Conservation (phyloP, 53 echinoderm and acorn worm genomes). For the Zoroaster sp. region DNA sequence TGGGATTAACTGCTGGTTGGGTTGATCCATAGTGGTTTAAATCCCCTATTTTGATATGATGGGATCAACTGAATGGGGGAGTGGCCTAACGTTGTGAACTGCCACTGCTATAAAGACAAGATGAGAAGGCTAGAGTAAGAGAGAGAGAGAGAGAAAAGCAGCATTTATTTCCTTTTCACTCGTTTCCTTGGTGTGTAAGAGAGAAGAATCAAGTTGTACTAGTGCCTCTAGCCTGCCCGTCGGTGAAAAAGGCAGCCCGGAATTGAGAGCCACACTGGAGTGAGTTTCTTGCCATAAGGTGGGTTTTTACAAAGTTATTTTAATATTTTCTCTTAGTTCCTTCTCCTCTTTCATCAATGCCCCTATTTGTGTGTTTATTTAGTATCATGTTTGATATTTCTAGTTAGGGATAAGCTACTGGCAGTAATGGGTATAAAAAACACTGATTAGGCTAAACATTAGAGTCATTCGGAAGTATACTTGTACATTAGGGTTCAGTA, state of each 20-base stretch:
- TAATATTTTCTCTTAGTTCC: background rate
- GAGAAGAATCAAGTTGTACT: background rate
- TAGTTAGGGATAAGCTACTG: background rate
- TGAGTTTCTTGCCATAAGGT: constrained; percentile 20
- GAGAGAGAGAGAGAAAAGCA: constrained; percentile 7
- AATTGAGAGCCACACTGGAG: background rate
- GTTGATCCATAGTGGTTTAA: background rate
- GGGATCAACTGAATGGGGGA: constrained; percentile 32
- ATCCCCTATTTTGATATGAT: constrained; percentile 16
- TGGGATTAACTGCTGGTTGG: background rate
- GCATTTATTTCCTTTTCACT: constrained; percentile 8
- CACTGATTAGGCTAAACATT: background rate
- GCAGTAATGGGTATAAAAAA: background rate
- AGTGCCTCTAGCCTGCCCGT: background rate
- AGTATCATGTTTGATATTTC: constrained; percentile 13
- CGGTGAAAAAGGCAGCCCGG: background rate
- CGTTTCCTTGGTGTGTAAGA: background rate
- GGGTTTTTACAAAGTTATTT: background rate
- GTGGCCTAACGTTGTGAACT: constrained; percentile 10
- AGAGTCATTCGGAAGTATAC: too few species aligned
- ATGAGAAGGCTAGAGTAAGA: background rate
- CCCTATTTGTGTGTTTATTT: constrained; percentile 1
- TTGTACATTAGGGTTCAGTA: too few species aligned
- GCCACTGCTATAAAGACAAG: background rate
- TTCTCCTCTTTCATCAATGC: background rate